Evolutionary conservation across 2,113 vertebrate species (phyloP).

Genomic region (Pimephales promelas): DNA sequence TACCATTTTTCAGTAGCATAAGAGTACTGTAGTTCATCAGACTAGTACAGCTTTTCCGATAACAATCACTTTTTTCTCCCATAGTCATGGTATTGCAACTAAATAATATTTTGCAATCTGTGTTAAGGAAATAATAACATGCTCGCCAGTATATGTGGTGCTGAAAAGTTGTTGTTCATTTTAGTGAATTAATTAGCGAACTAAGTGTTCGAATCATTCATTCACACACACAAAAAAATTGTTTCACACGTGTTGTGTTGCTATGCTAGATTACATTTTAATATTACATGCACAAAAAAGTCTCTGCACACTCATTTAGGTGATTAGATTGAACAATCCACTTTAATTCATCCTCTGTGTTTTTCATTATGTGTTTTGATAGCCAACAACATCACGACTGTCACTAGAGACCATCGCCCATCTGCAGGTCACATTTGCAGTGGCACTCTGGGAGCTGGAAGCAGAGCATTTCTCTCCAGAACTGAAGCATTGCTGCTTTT

Average conservation of each 20-base stretch:
- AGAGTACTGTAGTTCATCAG: neutral
- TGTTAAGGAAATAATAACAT: neutral
- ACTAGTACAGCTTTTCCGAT: neutral
- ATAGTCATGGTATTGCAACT: neutral
- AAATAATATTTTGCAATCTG: neutral
- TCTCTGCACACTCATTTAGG: slow-evolving; percentile 16
- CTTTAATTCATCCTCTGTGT: slow-evolving; percentile 6
- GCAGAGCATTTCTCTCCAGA: slow-evolving; percentile 48
- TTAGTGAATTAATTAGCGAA: neutral
- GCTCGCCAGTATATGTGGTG: neutral
- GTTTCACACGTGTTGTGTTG: neutral
- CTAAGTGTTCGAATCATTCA: neutral
- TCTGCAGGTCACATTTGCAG: slow-evolving; percentile 44
- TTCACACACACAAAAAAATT: neutral
- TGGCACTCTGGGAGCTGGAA: slow-evolving; percentile 45
- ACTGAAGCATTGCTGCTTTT: slow-evolving; percentile 41
- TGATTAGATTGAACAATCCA: neutral
- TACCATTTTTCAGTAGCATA: neutral
- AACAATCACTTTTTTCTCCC: neutral
- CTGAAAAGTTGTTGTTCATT: neutral
- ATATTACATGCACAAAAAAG: neutral
- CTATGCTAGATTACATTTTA: slow-evolving; percentile 1
- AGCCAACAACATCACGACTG: slow-evolving; percentile 12
- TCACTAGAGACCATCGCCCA: slow-evolving; percentile 29
- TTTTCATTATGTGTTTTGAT: slow-evolving; percentile 12